A percentile compares a stretch with the other conserved stretches of the same genome.
These are phyloP conservation scores for Ectropis grisescens DNA, from an alignment of 1,140 invertebrate species.

Conservation along the genomic window DNA sequence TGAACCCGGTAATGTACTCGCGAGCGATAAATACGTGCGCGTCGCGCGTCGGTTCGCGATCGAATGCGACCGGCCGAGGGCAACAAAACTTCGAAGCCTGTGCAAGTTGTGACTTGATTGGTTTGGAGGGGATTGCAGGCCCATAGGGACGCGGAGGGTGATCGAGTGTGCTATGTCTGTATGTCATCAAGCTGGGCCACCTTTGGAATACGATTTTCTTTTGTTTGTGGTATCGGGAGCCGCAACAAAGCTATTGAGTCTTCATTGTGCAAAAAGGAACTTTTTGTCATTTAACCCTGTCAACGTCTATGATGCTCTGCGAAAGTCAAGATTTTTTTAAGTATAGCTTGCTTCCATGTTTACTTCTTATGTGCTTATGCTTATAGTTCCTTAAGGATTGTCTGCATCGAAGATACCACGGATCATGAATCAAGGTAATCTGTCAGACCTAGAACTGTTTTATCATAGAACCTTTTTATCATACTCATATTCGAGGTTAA, in stretches of 20 bases:
- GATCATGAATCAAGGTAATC: too few species aligned
- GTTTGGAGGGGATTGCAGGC: slow-evolving; percentile 6
- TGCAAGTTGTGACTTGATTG: slow-evolving; percentile 45
- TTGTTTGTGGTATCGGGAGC: slow-evolving; percentile 32
- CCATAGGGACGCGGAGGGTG: slow-evolving; percentile 8
- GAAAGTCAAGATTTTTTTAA: neutral
- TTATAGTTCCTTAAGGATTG: too few species aligned
- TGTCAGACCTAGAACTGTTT: too few species aligned
- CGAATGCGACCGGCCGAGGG: slow-evolving; percentile 27
- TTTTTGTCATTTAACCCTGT: neutral
- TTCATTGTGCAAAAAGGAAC: too few species aligned
- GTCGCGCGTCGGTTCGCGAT: slow-evolving; percentile 30
- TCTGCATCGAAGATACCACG: too few species aligned
- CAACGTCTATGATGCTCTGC: neutral
- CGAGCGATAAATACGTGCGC: slow-evolving; percentile 39
- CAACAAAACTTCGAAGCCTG: slow-evolving; percentile 31
- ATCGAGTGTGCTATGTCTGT: slow-evolving; percentile 14
- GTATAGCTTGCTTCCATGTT: neutral
- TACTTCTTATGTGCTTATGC: too few species aligned
- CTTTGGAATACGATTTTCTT: slow-evolving; percentile 39
- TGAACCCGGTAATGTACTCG: slow-evolving; percentile 23
- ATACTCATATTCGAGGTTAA: too few species aligned
- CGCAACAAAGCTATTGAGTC: neutral
- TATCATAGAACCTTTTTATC: too few species aligned
- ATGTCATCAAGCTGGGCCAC: too few species aligned